Conservation (phyloP, 92 coral and sea anemone genomes). For the Heliopora coerulea region DNA sequence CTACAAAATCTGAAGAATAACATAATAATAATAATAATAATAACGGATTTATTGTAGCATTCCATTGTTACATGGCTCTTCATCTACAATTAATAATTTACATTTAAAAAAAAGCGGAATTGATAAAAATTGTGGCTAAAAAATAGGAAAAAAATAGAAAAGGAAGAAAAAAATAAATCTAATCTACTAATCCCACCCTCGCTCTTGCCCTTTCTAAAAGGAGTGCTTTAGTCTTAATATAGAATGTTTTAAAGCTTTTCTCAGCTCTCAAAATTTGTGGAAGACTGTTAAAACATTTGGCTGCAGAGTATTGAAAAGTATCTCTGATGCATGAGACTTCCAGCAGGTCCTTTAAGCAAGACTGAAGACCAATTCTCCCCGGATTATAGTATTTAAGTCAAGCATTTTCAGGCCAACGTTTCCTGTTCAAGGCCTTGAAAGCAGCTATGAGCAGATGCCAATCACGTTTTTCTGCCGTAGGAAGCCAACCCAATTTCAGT, state of each 20-base stretch:
- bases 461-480: slow-evolving; percentile 32
- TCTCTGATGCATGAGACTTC: slow-evolving; percentile 15
- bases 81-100: too few species aligned
- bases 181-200: too few species aligned
- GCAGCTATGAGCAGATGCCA: slow-evolving; percentile 29
- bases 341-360: slow-evolving; percentile 17
- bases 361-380: slow-evolving; percentile 37
- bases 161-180: too few species aligned
- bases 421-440: slow-evolving; percentile 33
- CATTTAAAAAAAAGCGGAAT: too few species aligned
- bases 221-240: slow-evolving; percentile 15
- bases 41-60: too few species aligned
- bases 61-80: too few species aligned
- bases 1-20: too few species aligned
- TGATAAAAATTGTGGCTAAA: too few species aligned
- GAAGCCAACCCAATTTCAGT: slow-evolving; percentile 36
- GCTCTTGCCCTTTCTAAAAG: slow-evolving; percentile 37
- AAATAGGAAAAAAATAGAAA: too few species aligned
- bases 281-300: slow-evolving; percentile 36
- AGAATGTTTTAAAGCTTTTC: slow-evolving; percentile 43
- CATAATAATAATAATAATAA: too few species aligned
- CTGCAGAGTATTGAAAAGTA: slow-evolving; percentile 28
- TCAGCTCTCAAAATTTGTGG: slow-evolving; percentile 29
- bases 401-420: slow-evolving; percentile 38
- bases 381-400: slow-evolving; percentile 30